Conservation (phyloP, 2,797 vertebrate species). For the Etheostoma perlongum region DNA sequence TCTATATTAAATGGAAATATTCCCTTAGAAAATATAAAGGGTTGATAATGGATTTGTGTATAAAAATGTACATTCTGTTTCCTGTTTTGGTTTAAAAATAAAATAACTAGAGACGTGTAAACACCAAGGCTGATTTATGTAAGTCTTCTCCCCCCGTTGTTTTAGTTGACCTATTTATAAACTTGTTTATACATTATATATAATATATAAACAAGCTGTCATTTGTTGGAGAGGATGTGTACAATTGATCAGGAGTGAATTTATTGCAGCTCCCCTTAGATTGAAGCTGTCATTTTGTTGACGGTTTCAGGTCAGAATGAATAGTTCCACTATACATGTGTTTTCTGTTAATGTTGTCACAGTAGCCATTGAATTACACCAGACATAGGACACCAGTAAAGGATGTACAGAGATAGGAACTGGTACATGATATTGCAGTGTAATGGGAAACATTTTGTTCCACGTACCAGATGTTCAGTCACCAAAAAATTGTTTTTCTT, state of each 20-base stretch:
- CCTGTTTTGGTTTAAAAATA: conserved; percentile 37
- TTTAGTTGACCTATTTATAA: conserved; percentile 27
- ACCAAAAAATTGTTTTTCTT: conserved; percentile 18
- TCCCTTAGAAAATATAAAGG: conserved; percentile 35
- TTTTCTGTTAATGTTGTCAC: conserved; percentile 6
- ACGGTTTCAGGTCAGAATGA: neutral
- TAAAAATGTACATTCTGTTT: conserved; percentile 51
- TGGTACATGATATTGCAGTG: conserved; percentile 19
- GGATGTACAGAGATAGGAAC: conserved; percentile 29
- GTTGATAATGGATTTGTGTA: conserved; percentile 41
- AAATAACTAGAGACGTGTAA: conserved; percentile 34
- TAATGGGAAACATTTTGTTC: conserved; percentile 24
- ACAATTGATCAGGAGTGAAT: conserved; percentile 11
- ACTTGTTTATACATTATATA: too few species aligned
- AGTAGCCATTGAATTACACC: neutral
- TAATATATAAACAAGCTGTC: neutral
- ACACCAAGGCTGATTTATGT: conserved; percentile 33
- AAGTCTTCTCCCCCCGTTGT: conserved; percentile 23
- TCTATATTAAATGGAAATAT: conserved; percentile 61
- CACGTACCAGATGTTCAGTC: conserved; percentile 17
- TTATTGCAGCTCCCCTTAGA: neutral
- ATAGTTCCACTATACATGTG: neutral
- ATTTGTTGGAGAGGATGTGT: conserved; percentile 8
- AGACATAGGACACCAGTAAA: neutral
- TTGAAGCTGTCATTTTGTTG: conserved; percentile 3